phyloP scores from a whole-genome alignment of 2,113 vertebrate species.

The Oenanthe melanoleuca region DNA sequence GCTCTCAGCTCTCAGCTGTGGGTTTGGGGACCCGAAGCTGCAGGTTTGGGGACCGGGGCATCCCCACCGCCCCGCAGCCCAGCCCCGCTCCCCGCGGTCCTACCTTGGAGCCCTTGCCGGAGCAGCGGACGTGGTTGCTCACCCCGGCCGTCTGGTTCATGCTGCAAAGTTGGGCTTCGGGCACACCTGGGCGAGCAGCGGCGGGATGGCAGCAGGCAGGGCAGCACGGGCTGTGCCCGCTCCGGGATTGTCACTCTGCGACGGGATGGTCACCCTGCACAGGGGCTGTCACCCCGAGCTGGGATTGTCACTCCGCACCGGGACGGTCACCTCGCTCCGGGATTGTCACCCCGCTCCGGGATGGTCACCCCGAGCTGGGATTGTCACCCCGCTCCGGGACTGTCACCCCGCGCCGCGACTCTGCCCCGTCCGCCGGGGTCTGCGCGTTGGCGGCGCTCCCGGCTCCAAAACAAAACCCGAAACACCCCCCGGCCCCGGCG shows the following conservation, averaged over 20 bases:
- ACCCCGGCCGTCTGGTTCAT: slow-evolving; percentile 84
- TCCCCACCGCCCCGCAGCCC: not conserved
- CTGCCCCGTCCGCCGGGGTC: not conserved
- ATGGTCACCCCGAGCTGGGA: not conserved
- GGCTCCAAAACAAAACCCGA: slow-evolving; percentile 63
- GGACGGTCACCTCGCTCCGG: rapidly evolving
- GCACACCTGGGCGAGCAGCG: not conserved
- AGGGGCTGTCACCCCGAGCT: no score
- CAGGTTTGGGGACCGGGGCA: not conserved
- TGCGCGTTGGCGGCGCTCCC: slow-evolving; percentile 14
- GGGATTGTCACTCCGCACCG: not conserved
- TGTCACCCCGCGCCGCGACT: not conserved
- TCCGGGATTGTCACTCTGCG: rapidly evolving
- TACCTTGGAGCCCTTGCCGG: slow-evolving; percentile 77
- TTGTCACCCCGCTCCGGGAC: not conserved
- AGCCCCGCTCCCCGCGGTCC: not conserved
- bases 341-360: not conserved
- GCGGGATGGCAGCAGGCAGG: not conserved
- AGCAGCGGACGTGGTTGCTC: slow-evolving; percentile 79
- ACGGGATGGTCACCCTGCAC: not conserved
- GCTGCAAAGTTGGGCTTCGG: not conserved
- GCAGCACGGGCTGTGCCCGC: not conserved
- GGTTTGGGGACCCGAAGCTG: not conserved
- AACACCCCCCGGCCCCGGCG: not conserved
- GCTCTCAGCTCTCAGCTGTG: not conserved